Conservation (phyloP, 2,113 vertebrate genomes). For the Oreochromis aureus region DNA sequence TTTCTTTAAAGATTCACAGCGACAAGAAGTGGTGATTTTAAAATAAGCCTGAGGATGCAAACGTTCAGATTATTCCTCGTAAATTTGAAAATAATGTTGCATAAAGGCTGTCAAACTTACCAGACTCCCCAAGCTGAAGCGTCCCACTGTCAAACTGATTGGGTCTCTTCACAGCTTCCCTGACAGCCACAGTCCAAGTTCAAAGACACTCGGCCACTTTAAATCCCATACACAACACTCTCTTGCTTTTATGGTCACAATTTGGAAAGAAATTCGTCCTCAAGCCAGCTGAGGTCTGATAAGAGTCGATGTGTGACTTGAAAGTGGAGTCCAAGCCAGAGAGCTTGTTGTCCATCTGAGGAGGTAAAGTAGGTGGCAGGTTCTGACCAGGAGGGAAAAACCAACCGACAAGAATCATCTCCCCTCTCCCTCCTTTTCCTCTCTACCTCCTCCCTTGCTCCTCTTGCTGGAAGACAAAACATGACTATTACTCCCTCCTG, state of each 20-base stretch:
- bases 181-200: neutral
- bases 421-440: conserved; percentile 39
- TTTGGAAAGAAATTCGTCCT: neutral
- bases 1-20: neutral
- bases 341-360: conserved; percentile 20
- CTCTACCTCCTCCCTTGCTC: conserved; percentile 39
- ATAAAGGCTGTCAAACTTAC: neutral
- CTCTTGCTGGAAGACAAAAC: conserved; percentile 60
- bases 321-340: neutral
- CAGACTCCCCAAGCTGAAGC: neutral
- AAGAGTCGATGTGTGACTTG: neutral
- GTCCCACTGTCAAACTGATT: neutral
- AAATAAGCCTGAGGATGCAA: neutral
- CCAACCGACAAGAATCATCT: conserved; percentile 1
- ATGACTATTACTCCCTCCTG: conserved; percentile 46
- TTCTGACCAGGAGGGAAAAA: conserved; percentile 27
- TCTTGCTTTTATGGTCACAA: neutral
- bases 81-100: neutral
- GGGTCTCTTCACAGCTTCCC: neutral
- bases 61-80: neutral
- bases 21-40: neutral
- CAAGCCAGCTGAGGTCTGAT: neutral
- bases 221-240: neutral
- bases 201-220: neutral
- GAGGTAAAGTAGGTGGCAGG: neutral